Evolutionary conservation across 2,888 invertebrate genomes (phyloP).

Genomic region (Zaprionus bogoriensis): DNA sequence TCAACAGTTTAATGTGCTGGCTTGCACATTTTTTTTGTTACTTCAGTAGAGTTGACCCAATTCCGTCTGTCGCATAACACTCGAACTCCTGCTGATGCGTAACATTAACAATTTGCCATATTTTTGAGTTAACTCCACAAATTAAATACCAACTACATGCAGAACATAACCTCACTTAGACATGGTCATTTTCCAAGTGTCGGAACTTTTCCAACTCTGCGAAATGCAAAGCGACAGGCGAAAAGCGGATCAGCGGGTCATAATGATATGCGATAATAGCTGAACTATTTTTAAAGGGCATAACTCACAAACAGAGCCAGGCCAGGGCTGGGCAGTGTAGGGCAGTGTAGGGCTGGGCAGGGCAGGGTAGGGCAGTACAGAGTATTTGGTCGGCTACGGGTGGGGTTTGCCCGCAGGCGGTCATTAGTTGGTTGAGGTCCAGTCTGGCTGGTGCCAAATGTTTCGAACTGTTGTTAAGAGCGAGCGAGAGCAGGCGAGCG

Average conservation of each 20-base stretch:
- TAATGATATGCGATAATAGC: slow-evolving; percentile 73
- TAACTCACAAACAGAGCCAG: slow-evolving; percentile 22
- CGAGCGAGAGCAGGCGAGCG: not conserved
- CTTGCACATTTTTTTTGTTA: no score
- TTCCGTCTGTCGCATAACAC: no score
- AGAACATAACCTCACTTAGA: not conserved
- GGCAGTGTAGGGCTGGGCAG: not conserved
- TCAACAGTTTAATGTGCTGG: no score
- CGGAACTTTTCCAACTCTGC: not conserved
- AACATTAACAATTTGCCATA: no score
- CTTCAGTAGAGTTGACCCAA: no score
- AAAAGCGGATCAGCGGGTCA: slow-evolving; percentile 72
- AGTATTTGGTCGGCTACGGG: no score
- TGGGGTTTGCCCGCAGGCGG: slow-evolving; percentile 13
- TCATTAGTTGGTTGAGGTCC: slow-evolving; percentile 42
- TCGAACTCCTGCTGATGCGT: no score
- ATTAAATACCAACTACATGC: no score
- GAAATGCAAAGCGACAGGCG: slow-evolving; percentile 10
- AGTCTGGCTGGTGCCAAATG: slow-evolving; percentile 68
- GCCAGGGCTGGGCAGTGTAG: not conserved
- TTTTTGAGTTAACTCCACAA: no score
- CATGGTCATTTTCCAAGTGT: no score
- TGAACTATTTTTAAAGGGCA: slow-evolving; percentile 62
- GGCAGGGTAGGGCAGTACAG: not conserved
- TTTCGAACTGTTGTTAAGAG: slow-evolving; percentile 12